Conservation (phyloP, 2,797 vertebrate genomes). For the Myotis daubentonii region DNA sequence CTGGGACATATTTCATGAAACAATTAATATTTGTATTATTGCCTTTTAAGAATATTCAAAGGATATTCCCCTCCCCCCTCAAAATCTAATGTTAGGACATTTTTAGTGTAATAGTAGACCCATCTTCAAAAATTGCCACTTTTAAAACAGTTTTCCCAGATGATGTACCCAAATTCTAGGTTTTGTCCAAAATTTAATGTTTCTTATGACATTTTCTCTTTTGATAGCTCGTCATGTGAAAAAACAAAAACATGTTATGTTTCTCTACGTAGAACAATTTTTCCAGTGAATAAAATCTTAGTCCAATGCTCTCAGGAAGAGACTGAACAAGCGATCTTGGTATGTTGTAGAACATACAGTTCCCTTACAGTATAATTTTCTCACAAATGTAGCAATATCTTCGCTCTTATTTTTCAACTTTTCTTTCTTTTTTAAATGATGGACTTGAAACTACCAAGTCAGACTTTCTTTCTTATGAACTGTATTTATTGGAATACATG, state of each 20-base stretch:
- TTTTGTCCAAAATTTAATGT: not conserved
- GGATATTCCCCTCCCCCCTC: not conserved
- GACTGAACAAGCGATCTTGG: conserved; percentile 10
- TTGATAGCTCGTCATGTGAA: not conserved
- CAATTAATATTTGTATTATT: conserved; percentile 15
- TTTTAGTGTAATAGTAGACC: not conserved
- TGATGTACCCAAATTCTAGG: conserved; percentile 15
- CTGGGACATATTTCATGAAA: not conserved
- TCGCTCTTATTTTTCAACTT: not conserved
- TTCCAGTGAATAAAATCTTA: conserved; percentile 45
- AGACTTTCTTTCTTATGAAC: not conserved
- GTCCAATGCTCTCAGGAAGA: not conserved
- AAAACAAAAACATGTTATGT: not conserved
- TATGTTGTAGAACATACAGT: conserved; percentile 13
- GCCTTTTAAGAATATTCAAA: conserved; percentile 24
- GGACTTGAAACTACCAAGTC: conserved; percentile 22
- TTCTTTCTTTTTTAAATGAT: conserved; percentile 28
- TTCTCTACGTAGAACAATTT: conserved; percentile 51
- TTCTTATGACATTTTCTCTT: not conserved
- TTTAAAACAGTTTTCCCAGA: not conserved
- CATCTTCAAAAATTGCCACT: conserved; percentile 28
- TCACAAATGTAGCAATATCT: conserved; percentile 29
- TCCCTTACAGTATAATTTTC: conserved; percentile 44
- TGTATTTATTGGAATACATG: conserved; percentile 8
- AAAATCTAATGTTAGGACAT: not conserved